A percentile compares a stretch with the other conserved stretches of the same genome.
phyloP scores from a whole-genome alignment of 2,797 vertebrate genomes.

The Catostomus latipinnis region DNA sequence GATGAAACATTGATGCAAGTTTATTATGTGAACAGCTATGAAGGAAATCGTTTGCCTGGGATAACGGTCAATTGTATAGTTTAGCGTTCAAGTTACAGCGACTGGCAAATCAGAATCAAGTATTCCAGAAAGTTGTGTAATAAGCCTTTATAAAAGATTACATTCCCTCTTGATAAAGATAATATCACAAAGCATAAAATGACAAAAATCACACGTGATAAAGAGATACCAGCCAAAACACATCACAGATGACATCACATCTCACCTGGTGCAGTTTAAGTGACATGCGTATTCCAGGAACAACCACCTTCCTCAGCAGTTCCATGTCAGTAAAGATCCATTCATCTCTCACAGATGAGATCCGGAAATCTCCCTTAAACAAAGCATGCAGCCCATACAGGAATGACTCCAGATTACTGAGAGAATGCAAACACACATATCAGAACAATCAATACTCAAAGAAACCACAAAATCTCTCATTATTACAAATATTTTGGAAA shows the following conservation, averaged over 20 bases:
- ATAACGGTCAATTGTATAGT: too few relatives aligned
- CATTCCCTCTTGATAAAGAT: too few relatives aligned
- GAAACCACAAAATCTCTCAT: background rate
- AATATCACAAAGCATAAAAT: too few relatives aligned
- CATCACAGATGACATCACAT: background rate
- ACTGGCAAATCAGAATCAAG: too few relatives aligned
- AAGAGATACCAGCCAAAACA: background rate
- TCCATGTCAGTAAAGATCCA: constrained; percentile 99
- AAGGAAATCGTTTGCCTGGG: too few relatives aligned
- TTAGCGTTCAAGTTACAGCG: too few relatives aligned
- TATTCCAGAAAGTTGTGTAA: too few relatives aligned
- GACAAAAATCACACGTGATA: too few relatives aligned
- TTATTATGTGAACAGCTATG: too few relatives aligned
- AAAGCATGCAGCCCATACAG: constrained; percentile 96
- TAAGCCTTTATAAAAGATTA: too few relatives aligned
- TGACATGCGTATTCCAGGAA: constrained; percentile 97
- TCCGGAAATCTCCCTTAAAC: constrained; percentile 98
- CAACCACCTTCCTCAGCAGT: constrained; percentile 94
- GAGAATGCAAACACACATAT: constrained; percentile 8
- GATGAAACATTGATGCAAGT: too few relatives aligned
- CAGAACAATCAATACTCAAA: constrained; percentile 1
- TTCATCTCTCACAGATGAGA: constrained; percentile 95
- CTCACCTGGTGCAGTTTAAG: constrained; percentile 96
- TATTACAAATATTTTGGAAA: too few relatives aligned
- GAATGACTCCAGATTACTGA: constrained; percentile 97